These are phyloP conservation scores for Tenthredo distinguenda DNA, from an alignment of 2,888 invertebrate genomes.

Conservation along the genomic window DNA sequence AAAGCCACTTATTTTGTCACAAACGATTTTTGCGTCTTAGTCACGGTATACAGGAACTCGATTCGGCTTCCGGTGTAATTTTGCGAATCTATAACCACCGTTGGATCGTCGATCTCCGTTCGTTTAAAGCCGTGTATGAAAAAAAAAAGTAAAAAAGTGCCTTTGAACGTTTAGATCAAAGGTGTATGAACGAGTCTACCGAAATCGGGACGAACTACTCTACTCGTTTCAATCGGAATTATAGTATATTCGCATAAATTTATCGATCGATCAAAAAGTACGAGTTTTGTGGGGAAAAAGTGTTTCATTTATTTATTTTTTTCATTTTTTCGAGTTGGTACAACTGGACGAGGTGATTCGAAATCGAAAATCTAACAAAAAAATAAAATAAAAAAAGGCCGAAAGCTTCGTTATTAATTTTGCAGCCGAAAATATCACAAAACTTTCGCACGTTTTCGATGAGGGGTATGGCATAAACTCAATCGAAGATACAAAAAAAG, in stretches of 20 bases:
- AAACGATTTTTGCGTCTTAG: not conserved
- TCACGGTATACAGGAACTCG: not conserved
- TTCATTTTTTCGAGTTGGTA: too few relatives aligned
- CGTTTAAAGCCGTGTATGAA: not conserved
- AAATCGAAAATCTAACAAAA: not conserved
- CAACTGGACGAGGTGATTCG: not conserved
- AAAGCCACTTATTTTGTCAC: conserved; percentile 1
- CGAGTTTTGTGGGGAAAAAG: too few relatives aligned
- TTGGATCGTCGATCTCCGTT: not conserved
- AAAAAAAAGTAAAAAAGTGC: not conserved
- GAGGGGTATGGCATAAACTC: not conserved
- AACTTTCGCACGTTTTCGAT: not conserved
- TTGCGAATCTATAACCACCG: not conserved
- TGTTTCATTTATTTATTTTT: too few relatives aligned
- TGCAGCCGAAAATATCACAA: too few relatives aligned
- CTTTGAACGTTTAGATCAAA: not conserved
- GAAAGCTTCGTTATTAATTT: not conserved
- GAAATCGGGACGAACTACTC: not conserved
- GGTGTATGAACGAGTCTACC: not conserved
- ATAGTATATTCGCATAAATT: not conserved
- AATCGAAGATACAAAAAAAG: not conserved
- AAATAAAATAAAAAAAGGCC: too few relatives aligned
- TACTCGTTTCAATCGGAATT: not conserved
- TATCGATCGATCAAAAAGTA: too few relatives aligned
- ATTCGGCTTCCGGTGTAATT: not conserved